phyloP scores from a whole-genome alignment of 2,888 invertebrate species.

The Drosophila paramelanica region DNA sequence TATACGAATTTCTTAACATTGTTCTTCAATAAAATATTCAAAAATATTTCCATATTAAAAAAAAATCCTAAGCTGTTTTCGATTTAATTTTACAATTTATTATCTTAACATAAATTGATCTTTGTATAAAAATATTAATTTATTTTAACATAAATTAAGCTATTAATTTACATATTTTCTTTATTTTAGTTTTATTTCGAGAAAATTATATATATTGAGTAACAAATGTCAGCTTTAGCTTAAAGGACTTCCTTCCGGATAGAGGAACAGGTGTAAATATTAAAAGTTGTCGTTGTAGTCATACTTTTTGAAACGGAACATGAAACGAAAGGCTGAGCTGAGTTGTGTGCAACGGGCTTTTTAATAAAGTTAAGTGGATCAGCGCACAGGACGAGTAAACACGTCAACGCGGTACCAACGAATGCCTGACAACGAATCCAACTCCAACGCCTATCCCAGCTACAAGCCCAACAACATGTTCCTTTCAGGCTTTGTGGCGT shows the following conservation, averaged over 20 bases:
- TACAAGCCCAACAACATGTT: not conserved
- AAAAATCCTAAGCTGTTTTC: too few relatives aligned
- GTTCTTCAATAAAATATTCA: too few relatives aligned
- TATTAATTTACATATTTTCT: too few relatives aligned
- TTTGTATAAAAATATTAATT: too few relatives aligned
- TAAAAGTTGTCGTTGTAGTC: constrained; percentile 14
- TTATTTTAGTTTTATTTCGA: too few relatives aligned
- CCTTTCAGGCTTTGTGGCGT: constrained; percentile 44
- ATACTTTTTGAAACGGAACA: constrained; percentile 34
- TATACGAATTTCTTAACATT: too few relatives aligned
- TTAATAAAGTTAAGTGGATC: constrained; percentile 71
- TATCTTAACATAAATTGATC: too few relatives aligned
- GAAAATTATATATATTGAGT: not conserved
- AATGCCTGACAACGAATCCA: constrained; percentile 31
- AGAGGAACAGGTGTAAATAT: constrained; percentile 30
- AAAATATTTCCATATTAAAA: too few relatives aligned
- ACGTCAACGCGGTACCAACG: constrained; percentile 3
- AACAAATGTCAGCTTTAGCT: not conserved
- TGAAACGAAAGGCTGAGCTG: constrained; percentile 29
- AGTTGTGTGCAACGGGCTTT: constrained; percentile 43
- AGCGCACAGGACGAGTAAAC: constrained; percentile 34
- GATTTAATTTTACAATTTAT: too few relatives aligned
- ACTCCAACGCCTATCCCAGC: not conserved
- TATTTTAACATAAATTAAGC: too few relatives aligned
- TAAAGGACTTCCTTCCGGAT: not conserved